Percentiles rank a stretch among this genome's conserved stretches.
Evolutionary conservation across 2,888 invertebrate species (phyloP).

Genomic region (Schizotus pectinicornis): DNA sequence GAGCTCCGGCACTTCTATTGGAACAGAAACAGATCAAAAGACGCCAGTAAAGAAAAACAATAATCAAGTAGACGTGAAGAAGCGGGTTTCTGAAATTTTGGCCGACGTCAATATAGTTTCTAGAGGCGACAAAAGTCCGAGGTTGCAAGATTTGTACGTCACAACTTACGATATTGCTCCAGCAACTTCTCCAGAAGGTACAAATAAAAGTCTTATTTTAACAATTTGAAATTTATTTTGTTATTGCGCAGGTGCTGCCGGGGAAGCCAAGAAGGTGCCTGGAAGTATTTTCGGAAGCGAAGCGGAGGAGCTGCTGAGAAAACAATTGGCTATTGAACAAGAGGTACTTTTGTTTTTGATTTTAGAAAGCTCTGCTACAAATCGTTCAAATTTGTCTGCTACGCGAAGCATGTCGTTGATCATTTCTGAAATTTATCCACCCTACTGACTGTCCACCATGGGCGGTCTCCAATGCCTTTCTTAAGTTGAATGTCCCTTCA

Average conservation of each 20-base stretch:
- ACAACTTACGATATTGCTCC: conserved; percentile 54
- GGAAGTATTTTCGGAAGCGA: conserved; percentile 57
- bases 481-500: too few relatives aligned
- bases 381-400: too few relatives aligned
- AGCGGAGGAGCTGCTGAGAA: conserved; percentile 67
- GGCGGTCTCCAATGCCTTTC: too few relatives aligned
- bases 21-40: conserved; percentile 21
- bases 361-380: too few relatives aligned
- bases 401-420: too few relatives aligned
- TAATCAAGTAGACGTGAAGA: conserved; percentile 46
- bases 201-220: conserved; percentile 15
- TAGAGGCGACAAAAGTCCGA: conserved; percentile 51
- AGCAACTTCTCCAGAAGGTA: conserved; percentile 48
- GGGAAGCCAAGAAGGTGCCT: conserved; percentile 32
- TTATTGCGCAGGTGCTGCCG: conserved; percentile 43
- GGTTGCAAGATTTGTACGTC: conserved; percentile 54
- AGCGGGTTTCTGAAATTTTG: conserved; percentile 54
- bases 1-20: not conserved
- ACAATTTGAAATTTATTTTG: conserved; percentile 13
- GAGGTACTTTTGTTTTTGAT: conserved; percentile 63
- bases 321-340: conserved; percentile 69
- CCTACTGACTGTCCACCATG: too few relatives aligned
- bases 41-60: conserved; percentile 23
- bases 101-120: conserved; percentile 45
- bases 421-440: too few relatives aligned